Evolutionary conservation across 2,113 vertebrate genomes (phyloP), one percentile per base, ranked within the genome.

Genomic region (Tragelaphus imberbis): DNA sequence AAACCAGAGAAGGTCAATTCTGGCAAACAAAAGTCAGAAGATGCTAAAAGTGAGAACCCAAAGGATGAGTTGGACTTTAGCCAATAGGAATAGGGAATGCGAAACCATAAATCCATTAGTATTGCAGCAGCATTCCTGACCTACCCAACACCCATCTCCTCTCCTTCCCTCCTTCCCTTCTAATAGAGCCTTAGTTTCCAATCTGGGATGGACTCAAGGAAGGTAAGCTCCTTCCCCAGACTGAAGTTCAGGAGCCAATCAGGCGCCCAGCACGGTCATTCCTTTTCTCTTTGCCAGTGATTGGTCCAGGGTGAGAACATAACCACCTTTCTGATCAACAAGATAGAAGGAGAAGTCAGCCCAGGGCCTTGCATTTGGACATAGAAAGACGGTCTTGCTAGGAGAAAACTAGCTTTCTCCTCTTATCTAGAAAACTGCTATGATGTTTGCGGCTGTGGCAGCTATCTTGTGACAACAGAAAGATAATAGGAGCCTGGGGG

Each of bases 381-480:
- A 47, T 27, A 55, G 85, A 92, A 94, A 91, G 93, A 95, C 80
- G 68, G 33, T 75, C 93, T 94, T 63, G 53, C 59, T 51, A 77
- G 79, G 51, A 98, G 89, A 96, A 81, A 93, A 47, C 88, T 53
- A 88, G 84, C 28, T 53, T 94, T 96, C 30, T 77, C 40, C 59
- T 80, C 88, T 94, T 94, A 49, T 92, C 82, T 93, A 79, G 94
- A 95, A 97, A 88, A 93, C 44, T 27, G 55, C 88, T 65, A n/a
- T 17, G 87, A 90, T 80, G 79, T 91, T 91, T 97, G 91, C 53
- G 90, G 84, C 87, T 81, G 53, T 91, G 96, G 68, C 71, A 63
- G 91, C 85, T 94, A 40, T 95, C 92, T 86, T 96, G 68, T 80
- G 82, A 97, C 58, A 95, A 86, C 79, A n/a, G 79, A 91, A 94